Evolutionary conservation across 2,797 vertebrate species (phyloP).

Genomic region (Manis javanica): DNA sequence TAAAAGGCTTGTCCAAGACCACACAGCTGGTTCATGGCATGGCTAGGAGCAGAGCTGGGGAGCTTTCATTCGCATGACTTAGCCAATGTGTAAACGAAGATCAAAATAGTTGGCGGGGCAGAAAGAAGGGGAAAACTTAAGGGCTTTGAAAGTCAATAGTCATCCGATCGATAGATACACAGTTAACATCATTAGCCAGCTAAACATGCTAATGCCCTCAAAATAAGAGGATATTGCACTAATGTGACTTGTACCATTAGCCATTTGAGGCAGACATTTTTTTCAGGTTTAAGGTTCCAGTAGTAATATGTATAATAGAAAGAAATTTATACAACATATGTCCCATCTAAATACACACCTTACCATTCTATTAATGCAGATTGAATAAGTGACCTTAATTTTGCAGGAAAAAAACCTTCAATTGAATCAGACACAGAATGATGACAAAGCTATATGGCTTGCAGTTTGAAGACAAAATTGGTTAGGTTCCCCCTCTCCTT

Average conservation of each 20-base stretch:
- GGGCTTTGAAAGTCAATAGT: neutral
- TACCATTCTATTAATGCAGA: neutral
- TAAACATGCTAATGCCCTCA: neutral
- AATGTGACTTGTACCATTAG: neutral
- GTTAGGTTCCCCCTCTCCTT: neutral
- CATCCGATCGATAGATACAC: neutral
- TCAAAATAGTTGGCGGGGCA: neutral
- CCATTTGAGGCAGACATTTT: neutral
- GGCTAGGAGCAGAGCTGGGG: neutral
- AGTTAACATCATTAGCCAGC: neutral
- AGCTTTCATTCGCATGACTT: neutral
- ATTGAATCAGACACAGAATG: neutral
- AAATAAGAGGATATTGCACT: neutral
- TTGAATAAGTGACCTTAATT: constrained; percentile 19
- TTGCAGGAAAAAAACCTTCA: constrained; percentile 10
- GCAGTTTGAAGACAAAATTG: constrained; percentile 38
- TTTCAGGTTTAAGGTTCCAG: constrained; percentile 16
- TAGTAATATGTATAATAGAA: neutral
- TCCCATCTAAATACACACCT: neutral
- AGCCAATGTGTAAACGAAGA: neutral
- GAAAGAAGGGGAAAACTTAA: neutral
- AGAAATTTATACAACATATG: neutral
- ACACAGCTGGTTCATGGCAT: neutral
- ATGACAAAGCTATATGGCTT: neutral
- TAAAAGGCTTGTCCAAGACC: neutral